Percentiles rank a stretch among this genome's conserved stretches.
Evolutionary conservation across 2,888 invertebrate genomes (phyloP).

Genomic region (Lasioglossum oenotherae): DNA sequence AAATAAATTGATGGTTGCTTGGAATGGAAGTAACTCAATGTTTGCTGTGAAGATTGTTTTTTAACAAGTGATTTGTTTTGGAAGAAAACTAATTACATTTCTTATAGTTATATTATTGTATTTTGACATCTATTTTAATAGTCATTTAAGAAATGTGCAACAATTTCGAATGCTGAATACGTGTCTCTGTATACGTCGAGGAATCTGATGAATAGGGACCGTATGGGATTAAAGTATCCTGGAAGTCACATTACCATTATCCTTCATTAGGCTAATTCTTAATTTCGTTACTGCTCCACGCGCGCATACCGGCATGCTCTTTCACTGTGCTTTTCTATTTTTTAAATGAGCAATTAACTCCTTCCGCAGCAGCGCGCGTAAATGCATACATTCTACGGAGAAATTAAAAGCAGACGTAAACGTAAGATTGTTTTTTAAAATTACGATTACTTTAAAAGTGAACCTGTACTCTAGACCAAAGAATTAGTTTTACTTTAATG

Average conservation of each 20-base stretch:
- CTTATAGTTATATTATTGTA: not conserved
- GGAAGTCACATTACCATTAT: conserved; percentile 9
- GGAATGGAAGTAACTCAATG: not conserved
- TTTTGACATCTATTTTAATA: not conserved
- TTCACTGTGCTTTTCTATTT: not conserved
- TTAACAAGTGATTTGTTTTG: not conserved
- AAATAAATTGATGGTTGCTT: not conserved
- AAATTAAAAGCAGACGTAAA: not conserved
- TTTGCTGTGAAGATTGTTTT: not conserved
- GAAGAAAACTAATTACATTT: not conserved
- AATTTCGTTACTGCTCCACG: not conserved
- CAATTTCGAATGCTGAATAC: not conserved
- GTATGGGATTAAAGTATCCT: conserved; percentile 5
- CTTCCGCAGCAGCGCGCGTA: not conserved
- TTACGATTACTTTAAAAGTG: not conserved
- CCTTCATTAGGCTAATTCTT: conserved; percentile 11
- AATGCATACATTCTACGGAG: not conserved
- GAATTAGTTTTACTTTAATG: conserved; percentile 3
- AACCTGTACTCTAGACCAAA: not conserved
- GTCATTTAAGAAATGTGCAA: not conserved
- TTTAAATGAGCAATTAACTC: not conserved
- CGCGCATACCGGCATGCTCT: not conserved
- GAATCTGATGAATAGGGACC: not conserved
- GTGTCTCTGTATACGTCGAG: not conserved
- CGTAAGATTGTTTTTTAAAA: not conserved